Conservation (phyloP, 2,797 vertebrate genomes). For the Myotis myotis region DNA sequence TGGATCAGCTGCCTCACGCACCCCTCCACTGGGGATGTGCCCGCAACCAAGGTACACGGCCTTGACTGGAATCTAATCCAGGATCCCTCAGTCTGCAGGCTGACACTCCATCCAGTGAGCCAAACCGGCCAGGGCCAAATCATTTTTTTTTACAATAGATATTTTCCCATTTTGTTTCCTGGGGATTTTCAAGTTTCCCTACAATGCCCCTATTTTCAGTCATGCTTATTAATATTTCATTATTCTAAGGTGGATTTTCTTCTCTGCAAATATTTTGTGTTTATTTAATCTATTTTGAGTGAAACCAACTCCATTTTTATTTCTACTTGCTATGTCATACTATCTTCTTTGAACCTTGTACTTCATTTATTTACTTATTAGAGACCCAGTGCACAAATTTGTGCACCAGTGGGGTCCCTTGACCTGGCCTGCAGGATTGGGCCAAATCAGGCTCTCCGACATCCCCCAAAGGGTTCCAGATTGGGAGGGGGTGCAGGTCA, state of each 20-base stretch:
- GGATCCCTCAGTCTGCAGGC: too few species aligned
- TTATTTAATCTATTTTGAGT: neutral
- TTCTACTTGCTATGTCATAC: neutral
- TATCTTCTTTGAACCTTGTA: neutral
- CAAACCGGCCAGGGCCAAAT: neutral
- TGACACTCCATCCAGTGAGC: too few species aligned
- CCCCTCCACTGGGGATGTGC: too few species aligned
- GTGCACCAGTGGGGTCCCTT: too few species aligned
- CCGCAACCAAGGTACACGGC: too few species aligned
- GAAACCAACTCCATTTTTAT: neutral
- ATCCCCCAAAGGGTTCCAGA: too few species aligned
- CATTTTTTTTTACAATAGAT: neutral
- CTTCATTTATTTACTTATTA: neutral
- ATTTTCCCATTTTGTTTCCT: neutral
- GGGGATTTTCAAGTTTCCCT: neutral
- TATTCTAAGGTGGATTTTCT: neutral
- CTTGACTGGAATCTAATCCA: too few species aligned
- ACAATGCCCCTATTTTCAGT: neutral
- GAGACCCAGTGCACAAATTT: neutral
- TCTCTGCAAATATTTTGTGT: neutral
- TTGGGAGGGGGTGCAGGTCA: too few species aligned
- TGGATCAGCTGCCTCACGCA: too few species aligned
- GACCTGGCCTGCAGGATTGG: too few species aligned
- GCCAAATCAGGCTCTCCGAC: too few species aligned
- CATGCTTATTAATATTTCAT: neutral